Conservation (phyloP, 2,888 invertebrate species). For the Acanthacorydalis orientalis region DNA sequence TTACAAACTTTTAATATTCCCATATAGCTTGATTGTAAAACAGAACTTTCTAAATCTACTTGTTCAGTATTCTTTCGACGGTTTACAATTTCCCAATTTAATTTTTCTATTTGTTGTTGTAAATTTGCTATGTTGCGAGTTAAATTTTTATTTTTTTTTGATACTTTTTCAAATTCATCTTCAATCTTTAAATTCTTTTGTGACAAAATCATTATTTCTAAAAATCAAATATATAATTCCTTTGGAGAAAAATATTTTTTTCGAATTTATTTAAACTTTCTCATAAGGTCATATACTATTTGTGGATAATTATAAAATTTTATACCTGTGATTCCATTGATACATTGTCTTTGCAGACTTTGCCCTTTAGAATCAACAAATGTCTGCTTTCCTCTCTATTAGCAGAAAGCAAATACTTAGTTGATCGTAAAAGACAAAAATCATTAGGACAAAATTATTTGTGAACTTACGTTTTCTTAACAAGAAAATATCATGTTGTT, state of each 20-base stretch:
- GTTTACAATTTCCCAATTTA: slow-evolving; percentile 22
- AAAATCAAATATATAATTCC: slow-evolving; percentile 8
- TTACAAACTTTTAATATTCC: slow-evolving; percentile 4
- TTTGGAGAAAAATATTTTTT: too few relatives aligned
- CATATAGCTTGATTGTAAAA: neutral
- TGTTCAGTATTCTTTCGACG: slow-evolving; percentile 1
- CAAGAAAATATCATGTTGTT: slow-evolving; percentile 50
- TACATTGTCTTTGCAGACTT: too few relatives aligned
- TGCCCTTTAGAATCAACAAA: too few relatives aligned
- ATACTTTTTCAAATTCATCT: slow-evolving; percentile 40
- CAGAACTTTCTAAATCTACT: neutral
- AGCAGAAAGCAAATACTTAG: too few relatives aligned
- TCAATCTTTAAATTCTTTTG: slow-evolving; percentile 58
- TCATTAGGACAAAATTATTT: neutral
- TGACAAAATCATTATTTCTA: slow-evolving; percentile 43
- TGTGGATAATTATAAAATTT: too few relatives aligned
- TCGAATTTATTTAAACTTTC: too few relatives aligned
- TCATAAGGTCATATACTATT: too few relatives aligned
- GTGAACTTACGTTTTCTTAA: slow-evolving; percentile 44
- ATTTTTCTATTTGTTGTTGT: slow-evolving; percentile 39
- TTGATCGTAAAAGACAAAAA: too few relatives aligned
- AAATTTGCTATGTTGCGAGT: slow-evolving; percentile 39
- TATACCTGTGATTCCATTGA: neutral
- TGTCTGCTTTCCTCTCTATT: too few relatives aligned
- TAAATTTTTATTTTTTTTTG: slow-evolving; percentile 36